Evolutionary conservation across 2,113 vertebrate genomes (phyloP).

Genomic region (Chaetodon auriga): DNA sequence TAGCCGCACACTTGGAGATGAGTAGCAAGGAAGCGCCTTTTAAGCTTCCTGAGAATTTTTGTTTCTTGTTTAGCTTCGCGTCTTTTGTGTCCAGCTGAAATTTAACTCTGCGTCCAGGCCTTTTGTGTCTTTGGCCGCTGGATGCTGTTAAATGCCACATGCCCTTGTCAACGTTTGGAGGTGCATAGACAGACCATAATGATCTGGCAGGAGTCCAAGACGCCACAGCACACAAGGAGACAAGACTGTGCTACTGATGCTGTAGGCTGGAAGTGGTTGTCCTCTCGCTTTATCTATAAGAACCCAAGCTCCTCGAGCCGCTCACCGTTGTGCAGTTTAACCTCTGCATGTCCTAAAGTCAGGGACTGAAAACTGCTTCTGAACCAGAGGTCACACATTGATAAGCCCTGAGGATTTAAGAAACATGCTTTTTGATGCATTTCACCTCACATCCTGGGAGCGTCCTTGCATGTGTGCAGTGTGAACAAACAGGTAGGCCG

Average conservation of each 20-base stretch:
- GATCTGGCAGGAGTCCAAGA: conserved; percentile 63
- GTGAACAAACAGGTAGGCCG: background rate
- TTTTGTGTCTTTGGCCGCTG: conserved; percentile 24
- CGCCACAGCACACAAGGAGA: conserved; percentile 11
- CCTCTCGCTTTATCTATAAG: conserved; percentile 40
- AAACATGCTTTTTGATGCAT: background rate
- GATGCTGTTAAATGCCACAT: conserved; percentile 39
- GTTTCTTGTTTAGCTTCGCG: conserved; percentile 1
- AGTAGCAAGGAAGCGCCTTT: background rate
- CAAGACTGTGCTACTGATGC: conserved; percentile 34
- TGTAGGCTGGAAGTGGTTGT: conserved; percentile 44
- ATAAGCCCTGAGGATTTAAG: background rate
- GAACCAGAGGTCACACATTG: background rate
- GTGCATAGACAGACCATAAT: conserved; percentile 64
- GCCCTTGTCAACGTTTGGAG: conserved; percentile 66
- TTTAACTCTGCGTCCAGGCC: background rate
- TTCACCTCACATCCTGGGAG: background rate
- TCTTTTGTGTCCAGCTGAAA: conserved; percentile 21
- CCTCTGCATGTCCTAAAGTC: background rate
- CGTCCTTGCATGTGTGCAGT: background rate
- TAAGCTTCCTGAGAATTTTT: background rate
- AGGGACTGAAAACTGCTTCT: background rate
- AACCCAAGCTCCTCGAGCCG: conserved; percentile 22
- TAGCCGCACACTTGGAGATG: conserved; percentile 9
- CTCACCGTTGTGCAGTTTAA: background rate